Percentiles rank a stretch among this genome's conserved stretches.
phyloP scores from a whole-genome alignment of 2,797 vertebrate species.

The Botia kubotai region DNA sequence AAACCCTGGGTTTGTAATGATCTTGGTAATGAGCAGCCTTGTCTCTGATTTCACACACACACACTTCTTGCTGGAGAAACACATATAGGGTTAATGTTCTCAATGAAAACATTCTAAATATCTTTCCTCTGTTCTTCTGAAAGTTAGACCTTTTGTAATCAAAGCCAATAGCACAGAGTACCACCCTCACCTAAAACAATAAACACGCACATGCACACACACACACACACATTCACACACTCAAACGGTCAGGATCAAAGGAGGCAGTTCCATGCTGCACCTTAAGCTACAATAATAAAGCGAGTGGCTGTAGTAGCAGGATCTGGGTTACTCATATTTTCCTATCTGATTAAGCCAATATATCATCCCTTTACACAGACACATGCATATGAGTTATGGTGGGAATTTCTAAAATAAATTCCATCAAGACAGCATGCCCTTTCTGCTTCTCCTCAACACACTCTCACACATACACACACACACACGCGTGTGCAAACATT shows the following conservation, averaged over 20 bases:
- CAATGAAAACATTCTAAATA: slow-evolving; percentile 56
- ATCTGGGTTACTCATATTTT: slow-evolving; percentile 83
- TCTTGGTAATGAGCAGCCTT: slow-evolving; percentile 29
- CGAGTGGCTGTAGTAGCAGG: slow-evolving; percentile 74
- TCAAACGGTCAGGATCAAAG: slow-evolving; percentile 76
- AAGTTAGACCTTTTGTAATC: slow-evolving; percentile 57
- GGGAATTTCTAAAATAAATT: slow-evolving; percentile 38
- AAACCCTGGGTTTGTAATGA: slow-evolving; percentile 39
- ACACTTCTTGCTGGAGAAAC: slow-evolving; percentile 10
- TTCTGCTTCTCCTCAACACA: slow-evolving; percentile 33
- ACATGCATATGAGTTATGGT: slow-evolving; percentile 34
- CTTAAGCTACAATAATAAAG: slow-evolving; percentile 83
- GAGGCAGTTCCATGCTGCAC: slow-evolving; percentile 79
- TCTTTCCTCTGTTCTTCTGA: slow-evolving; percentile 58
- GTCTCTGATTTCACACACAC: slow-evolving; percentile 41
- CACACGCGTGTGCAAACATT: slow-evolving; percentile 13
- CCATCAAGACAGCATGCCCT: slow-evolving; percentile 18
- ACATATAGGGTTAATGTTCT: slow-evolving; percentile 47
- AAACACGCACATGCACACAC: slow-evolving; percentile 56
- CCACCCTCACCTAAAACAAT: slow-evolving; percentile 62
- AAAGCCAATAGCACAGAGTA: slow-evolving; percentile 54
- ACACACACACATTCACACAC: slow-evolving; percentile 53
- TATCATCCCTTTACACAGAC: slow-evolving; percentile 73
- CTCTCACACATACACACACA: background rate
- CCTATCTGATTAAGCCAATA: slow-evolving; percentile 83